Percentiles rank a stretch among this genome's conserved stretches.
phyloP scores from a whole-genome alignment of 2,113 vertebrate genomes.

The Dasyprocta punctata region DNA sequence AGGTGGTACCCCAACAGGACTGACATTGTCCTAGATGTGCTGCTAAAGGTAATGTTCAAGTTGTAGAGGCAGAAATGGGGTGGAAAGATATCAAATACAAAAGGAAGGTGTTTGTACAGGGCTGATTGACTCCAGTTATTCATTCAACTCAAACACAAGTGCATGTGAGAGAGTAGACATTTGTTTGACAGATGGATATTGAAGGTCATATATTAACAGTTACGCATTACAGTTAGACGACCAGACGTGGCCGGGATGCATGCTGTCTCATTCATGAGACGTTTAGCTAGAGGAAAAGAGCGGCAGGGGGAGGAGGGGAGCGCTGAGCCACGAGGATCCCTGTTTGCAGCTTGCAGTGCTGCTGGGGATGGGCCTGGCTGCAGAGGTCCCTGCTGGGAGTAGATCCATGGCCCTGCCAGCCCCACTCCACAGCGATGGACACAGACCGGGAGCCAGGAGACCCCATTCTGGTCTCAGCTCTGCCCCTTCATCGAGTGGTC shows the following conservation, averaged over 20 bases:
- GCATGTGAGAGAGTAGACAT: background rate
- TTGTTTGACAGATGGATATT: background rate
- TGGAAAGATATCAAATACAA: background rate
- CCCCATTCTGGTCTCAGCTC: background rate
- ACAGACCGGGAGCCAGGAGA: background rate
- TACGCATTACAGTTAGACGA: background rate
- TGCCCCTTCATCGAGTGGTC: background rate
- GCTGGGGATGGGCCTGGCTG: background rate
- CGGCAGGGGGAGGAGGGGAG: background rate
- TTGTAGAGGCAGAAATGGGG: background rate
- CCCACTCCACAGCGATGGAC: background rate
- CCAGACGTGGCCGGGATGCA: background rate
- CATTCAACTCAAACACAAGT: background rate
- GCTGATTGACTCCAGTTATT: background rate
- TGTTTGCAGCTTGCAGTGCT: background rate
- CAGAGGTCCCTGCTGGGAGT: background rate
- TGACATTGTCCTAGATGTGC: background rate
- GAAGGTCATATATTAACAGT: background rate
- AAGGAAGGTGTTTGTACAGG: background rate
- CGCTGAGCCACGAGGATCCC: rapidly evolving
- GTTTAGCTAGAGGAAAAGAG: background rate
- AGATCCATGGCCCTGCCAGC: too few species aligned
- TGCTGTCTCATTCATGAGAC: background rate
- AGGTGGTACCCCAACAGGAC: background rate
- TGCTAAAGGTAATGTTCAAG: background rate